Evolutionary conservation across 1,140 invertebrate genomes (phyloP).

Genomic region (Caerostris extrusa): DNA sequence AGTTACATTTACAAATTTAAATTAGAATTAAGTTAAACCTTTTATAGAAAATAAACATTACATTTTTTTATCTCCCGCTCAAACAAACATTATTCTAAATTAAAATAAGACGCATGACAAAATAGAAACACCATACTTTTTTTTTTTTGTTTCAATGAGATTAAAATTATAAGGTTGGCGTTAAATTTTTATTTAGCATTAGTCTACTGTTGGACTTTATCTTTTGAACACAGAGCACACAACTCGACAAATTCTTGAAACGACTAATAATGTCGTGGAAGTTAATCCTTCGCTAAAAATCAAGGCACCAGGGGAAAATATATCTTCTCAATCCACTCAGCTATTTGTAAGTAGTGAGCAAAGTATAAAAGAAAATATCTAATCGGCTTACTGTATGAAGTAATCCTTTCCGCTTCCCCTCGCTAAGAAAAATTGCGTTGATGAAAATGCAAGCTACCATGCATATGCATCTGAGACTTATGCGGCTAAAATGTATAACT

Average conservation of each 20-base stretch:
- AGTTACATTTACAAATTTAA: too few relatives aligned
- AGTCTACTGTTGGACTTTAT: not conserved
- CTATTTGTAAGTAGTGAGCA: not conserved
- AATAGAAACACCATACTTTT: too few relatives aligned
- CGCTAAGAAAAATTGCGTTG: not conserved
- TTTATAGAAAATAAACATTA: too few relatives aligned
- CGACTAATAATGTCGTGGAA: not conserved
- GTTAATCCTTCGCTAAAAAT: constrained; percentile 30
- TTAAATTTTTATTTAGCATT: not conserved
- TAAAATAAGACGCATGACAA: too few relatives aligned
- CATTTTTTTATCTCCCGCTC: too few relatives aligned
- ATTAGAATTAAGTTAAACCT: too few relatives aligned
- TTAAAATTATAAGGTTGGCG: not conserved
- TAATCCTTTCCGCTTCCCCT: constrained; percentile 22
- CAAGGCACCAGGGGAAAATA: constrained; percentile 8
- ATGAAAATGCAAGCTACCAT: constrained; percentile 15
- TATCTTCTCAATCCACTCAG: not conserved
- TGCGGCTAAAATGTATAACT: too few relatives aligned
- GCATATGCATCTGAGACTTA: not conserved
- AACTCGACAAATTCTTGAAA: not conserved
- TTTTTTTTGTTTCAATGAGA: not conserved
- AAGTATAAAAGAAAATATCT: constrained; percentile 23
- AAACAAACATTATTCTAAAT: too few relatives aligned
- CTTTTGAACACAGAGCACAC: not conserved
- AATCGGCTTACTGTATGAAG: constrained; percentile 18